Evolutionary conservation across 2,888 invertebrate genomes (phyloP).

Genomic region (Epinotia ramella): DNA sequence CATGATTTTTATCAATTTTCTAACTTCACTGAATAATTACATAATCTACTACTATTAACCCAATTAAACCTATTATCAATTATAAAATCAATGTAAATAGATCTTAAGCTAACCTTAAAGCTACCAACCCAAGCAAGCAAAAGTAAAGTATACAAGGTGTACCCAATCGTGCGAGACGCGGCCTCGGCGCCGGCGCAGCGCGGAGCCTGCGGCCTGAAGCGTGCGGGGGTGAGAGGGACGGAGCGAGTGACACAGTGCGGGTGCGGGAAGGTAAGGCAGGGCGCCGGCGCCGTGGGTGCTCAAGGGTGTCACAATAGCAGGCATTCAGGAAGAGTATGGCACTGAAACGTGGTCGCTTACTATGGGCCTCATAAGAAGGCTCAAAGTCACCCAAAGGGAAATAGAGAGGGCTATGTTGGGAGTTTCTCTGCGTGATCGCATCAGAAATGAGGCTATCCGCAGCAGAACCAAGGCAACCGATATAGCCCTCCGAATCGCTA

Average conservation of each 20-base stretch:
- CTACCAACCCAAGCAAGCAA: slow-evolving; percentile 19
- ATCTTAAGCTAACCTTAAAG: slow-evolving; percentile 4
- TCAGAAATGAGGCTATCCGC: too few relatives aligned
- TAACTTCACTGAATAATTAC: too few relatives aligned
- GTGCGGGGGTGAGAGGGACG: slow-evolving; percentile 5
- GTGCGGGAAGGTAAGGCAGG: slow-evolving; percentile 1
- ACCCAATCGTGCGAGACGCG: not conserved
- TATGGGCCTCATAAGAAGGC: too few relatives aligned
- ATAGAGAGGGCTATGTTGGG: too few relatives aligned
- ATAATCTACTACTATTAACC: too few relatives aligned
- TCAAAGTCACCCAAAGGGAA: too few relatives aligned
- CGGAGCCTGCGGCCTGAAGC: slow-evolving; percentile 26
- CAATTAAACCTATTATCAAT: not conserved
- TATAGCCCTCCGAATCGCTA: too few relatives aligned
- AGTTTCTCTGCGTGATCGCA: too few relatives aligned
- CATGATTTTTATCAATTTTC: not conserved
- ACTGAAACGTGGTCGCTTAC: too few relatives aligned
- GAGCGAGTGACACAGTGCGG: not conserved
- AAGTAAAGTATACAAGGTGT: slow-evolving; percentile 5
- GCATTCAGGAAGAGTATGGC: too few relatives aligned
- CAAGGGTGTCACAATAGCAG: not conserved
- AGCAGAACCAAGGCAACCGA: too few relatives aligned
- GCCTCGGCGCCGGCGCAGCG: slow-evolving; percentile 5
- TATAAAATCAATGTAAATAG: not conserved
- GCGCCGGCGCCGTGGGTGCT: slow-evolving; percentile 8